Conservation (phyloP, 2,888 invertebrate genomes). For the Unio delphinus region DNA sequence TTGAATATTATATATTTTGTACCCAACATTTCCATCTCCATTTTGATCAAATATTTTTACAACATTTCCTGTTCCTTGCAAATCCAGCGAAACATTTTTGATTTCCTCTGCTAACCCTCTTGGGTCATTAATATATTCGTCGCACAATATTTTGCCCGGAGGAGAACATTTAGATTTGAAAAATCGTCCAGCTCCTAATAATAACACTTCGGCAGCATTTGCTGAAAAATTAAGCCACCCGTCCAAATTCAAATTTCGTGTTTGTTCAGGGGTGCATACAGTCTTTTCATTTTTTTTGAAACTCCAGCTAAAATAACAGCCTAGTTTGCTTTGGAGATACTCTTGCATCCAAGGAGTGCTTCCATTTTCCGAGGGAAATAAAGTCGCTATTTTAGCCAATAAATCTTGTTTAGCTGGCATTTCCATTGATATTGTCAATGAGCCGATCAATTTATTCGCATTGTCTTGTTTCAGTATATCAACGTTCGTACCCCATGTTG, state of each 20-base stretch:
- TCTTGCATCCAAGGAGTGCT: constrained; percentile 13
- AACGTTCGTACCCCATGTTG: constrained; percentile 13
- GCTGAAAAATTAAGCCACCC: constrained; percentile 15
- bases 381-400: constrained; percentile 1
- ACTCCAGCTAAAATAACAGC: constrained; percentile 12
- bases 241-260: constrained; percentile 3
- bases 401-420: constrained; percentile 5
- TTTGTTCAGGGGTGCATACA: too few relatives aligned
- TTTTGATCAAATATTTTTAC: constrained; percentile 13
- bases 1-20: constrained; percentile 16
- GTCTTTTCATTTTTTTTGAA: constrained; percentile 9
- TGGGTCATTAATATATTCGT: constrained; percentile 2
- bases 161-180: constrained; percentile 13
- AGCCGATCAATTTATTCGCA: constrained; percentile 7
- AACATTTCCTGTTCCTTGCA: constrained; percentile 2
- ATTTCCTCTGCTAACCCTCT: not conserved
- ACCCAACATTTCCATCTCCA: constrained; percentile 23
- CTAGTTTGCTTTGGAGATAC: constrained; percentile 4
- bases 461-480: not conserved
- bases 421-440: constrained; percentile 10
- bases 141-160: constrained; percentile 4
- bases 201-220: constrained; percentile 10
- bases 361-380: not conserved
- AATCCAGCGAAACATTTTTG: constrained; percentile 1
- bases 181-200: constrained; percentile 10